These are phyloP conservation scores for Agriopis marginaria DNA, from an alignment of 2,888 invertebrate genomes.

Conservation along the genomic window DNA sequence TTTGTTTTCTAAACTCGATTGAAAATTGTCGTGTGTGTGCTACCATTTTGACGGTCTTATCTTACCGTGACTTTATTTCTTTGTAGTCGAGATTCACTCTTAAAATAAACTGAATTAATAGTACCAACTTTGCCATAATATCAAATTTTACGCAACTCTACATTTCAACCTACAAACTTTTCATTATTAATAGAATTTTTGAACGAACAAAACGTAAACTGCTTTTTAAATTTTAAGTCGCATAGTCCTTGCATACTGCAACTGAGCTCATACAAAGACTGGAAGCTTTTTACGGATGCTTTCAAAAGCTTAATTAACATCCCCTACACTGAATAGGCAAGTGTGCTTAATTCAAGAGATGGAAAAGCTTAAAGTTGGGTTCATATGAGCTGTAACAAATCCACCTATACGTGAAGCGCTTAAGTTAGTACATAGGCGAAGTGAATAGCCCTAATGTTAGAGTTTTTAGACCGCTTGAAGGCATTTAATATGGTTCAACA, in stretches of 20 bases:
- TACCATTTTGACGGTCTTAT: no score
- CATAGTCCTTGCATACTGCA: constrained; percentile 55
- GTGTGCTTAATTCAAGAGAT: constrained; percentile 69
- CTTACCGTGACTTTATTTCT: no score
- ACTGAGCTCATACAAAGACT: constrained; percentile 67
- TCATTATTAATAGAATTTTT: not conserved
- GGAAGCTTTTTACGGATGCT: constrained; percentile 79
- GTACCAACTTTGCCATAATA: no score
- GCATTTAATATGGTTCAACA: no score
- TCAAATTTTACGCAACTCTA: no score
- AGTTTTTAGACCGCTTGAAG: not conserved
- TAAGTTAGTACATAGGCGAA: no score
- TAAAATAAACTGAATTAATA: no score
- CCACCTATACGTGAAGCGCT: no score
- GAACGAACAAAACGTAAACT: not conserved
- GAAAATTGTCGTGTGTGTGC: no score
- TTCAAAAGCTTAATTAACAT: constrained; percentile 80
- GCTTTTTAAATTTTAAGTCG: constrained; percentile 26
- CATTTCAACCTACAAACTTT: not conserved
- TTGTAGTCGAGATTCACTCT: no score
- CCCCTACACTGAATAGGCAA: constrained; percentile 74
- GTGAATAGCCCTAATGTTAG: not conserved
- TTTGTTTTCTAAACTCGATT: no score
- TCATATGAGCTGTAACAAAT: constrained; percentile 1
- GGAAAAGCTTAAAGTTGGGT: constrained; percentile 47